Conservation (phyloP, 2,797 vertebrate species). For the Aldrovandia affinis region DNA sequence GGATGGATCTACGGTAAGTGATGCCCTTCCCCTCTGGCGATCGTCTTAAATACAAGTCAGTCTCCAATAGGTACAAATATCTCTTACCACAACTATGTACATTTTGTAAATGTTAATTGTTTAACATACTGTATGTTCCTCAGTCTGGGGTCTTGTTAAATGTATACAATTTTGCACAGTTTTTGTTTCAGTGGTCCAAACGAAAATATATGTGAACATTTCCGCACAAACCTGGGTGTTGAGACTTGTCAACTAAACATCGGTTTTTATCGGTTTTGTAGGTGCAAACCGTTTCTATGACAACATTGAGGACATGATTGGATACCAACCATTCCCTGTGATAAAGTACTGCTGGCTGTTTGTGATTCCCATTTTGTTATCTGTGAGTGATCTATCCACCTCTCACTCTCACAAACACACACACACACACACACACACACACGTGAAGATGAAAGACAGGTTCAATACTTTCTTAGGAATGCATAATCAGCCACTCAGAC, state of each 20-base stretch:
- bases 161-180: neutral
- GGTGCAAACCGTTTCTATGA: neutral
- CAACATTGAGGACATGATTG: constrained; percentile 42
- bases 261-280: neutral
- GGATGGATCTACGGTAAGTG: constrained; percentile 28
- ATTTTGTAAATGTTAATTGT: no score
- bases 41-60: neutral
- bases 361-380: constrained; percentile 22
- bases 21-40: no score
- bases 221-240: neutral
- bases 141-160: neutral
- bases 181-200: neutral
- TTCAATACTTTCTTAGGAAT: no score
- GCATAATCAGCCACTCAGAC: no score
- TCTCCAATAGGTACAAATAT: neutral
- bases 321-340: constrained; percentile 32
- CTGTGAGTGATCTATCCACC: neutral
- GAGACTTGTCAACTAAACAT: neutral
- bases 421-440: no score
- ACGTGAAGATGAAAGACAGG: no score
- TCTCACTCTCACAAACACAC: neutral
- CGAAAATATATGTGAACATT: neutral
- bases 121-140: neutral
- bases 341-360: constrained; percentile 40
- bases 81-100: neutral